Evolutionary conservation across 2,797 vertebrate genomes (phyloP), one percentile per base, ranked within the genome.

Genomic region (Poeciliopsis paucimaculata): DNA sequence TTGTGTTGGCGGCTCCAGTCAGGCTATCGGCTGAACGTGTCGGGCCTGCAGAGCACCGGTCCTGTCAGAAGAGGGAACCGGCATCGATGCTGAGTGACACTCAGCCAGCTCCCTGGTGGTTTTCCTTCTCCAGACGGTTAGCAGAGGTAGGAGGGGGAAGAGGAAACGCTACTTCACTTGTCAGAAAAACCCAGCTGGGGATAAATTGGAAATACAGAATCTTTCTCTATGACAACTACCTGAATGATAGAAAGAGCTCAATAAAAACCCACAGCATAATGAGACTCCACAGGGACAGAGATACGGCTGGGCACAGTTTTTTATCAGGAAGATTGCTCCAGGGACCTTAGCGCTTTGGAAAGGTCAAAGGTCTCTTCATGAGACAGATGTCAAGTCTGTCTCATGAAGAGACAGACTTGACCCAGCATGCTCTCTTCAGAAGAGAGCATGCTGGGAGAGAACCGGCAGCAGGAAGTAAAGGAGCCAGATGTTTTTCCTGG

Each of bases 61-160:
- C 77, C 81, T 90, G 90, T 93, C 88, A 90, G 53, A 71, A 68
- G 68, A 79, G 79, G 72, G 46, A 53, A 73, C 78, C 7, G 6
- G 51, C 82, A 73, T 47, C 28, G 78, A 88, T 84, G 78, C 86
- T 90, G 91, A 92, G 86, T 94, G 94, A 92, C 91, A 93, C 79
- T 86, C 86, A 34, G 88, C 84, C 75, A 64, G 77, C 79, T 71
- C 91, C 82, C 86, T 7, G 18, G 89, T 89, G 89, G 85, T 31
- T 80, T 81, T 76, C 79, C 72, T 45, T 90, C 87, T 77, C 71
- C 55, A 85, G 78, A 81, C 62, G 82, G 77, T 76, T 77, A 78
- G 87, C 78, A 55, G 72, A 46, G 5, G 51, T 9, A 31, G 28
- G 34, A 46, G 55, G 46, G 18, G 57, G 60, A 60, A 70, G 26